phyloP scores from a whole-genome alignment of 2,888 invertebrate species.

The Drosophila ezoana region DNA sequence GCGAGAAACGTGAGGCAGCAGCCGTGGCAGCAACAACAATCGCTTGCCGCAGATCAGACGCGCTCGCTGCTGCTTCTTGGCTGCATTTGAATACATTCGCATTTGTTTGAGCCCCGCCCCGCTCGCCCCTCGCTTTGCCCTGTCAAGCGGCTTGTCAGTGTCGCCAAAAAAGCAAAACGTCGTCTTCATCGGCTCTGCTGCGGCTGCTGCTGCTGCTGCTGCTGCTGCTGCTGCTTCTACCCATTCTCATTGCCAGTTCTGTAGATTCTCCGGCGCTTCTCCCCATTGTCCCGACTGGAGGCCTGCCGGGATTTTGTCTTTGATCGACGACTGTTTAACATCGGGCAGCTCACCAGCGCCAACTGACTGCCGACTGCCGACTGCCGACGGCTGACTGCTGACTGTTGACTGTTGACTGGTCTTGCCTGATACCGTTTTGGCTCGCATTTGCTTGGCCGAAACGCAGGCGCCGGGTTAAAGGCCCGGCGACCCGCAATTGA shows the following conservation, averaged over 20 bases:
- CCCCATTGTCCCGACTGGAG: constrained; percentile 30
- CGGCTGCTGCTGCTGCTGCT: too few species aligned
- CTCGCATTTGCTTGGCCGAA: constrained; percentile 45
- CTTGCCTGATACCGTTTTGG: constrained; percentile 62
- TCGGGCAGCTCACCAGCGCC: constrained; percentile 48
- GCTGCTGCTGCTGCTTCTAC: constrained; percentile 9
- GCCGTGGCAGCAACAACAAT: constrained; percentile 41
- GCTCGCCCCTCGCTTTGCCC: constrained; percentile 6
- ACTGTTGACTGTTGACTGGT: constrained; percentile 11
- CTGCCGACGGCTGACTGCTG: constrained; percentile 20
- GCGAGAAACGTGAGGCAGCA: constrained; percentile 68
- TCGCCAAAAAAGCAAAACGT: constrained; percentile 80
- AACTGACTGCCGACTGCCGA: constrained; percentile 34
- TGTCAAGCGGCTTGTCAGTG: constrained; percentile 73
- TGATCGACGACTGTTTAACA: constrained; percentile 78
- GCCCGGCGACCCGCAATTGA: constrained; percentile 72
- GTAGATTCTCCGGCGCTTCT: constrained; percentile 5
- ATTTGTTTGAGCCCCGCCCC: constrained; percentile 19
- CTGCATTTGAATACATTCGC: constrained; percentile 69
- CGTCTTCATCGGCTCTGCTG: constrained; percentile 70
- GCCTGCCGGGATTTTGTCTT: constrained; percentile 74
- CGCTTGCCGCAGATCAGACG: constrained; percentile 58
- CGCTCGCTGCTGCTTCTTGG: constrained; percentile 30
- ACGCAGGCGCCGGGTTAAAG: constrained; percentile 40
- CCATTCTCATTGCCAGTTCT: constrained; percentile 18